These are phyloP conservation scores for Ophion ellenae DNA, from an alignment of 2,888 invertebrate genomes.

Conservation along the genomic window DNA sequence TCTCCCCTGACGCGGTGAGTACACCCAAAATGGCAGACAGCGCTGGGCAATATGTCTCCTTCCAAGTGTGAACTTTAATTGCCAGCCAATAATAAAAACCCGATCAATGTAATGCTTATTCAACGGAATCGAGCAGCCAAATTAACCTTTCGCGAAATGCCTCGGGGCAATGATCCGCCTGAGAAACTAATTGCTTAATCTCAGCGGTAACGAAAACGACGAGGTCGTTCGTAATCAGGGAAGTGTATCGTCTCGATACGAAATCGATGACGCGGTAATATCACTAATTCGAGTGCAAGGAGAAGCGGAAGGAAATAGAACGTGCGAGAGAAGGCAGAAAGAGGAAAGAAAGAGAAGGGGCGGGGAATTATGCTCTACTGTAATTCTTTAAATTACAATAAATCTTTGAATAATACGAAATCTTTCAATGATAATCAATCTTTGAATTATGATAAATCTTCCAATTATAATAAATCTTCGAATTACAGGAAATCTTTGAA, in stretches of 20 bases:
- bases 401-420: no score
- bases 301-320: neutral
- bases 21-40: constrained; percentile 3
- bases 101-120: neutral
- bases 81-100: neutral
- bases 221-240: neutral
- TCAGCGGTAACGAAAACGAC: neutral
- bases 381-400: no score
- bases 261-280: constrained; percentile 25
- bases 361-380: no score
- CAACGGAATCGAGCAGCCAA: neutral
- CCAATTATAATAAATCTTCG: no score
- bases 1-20: constrained; percentile 18
- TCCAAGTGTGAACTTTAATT: neutral
- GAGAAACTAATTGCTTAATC: neutral
- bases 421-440: no score
- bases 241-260: constrained; percentile 20
- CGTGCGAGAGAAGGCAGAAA: neutral
- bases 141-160: neutral
- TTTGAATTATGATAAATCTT: no score
- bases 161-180: neutral
- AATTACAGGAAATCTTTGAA: no score
- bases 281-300: constrained; percentile 11
- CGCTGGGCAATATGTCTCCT: neutral
- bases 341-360: no score